Evolutionary conservation across 2,797 vertebrate species (phyloP).

Genomic region (Micrastur ruficollis): DNA sequence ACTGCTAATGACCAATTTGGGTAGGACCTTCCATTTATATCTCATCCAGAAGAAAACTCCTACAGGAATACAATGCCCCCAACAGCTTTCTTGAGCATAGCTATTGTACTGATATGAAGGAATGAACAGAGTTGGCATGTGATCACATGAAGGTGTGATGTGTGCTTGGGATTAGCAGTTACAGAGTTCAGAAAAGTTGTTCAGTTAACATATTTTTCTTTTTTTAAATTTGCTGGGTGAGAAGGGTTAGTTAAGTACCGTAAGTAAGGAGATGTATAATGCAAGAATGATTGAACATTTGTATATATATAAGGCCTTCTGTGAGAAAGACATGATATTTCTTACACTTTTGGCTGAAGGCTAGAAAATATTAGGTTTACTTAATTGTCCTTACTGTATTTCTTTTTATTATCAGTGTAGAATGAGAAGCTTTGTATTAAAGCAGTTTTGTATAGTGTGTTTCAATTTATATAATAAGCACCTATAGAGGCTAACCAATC

Average conservation of each 20-base stretch:
- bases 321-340: not conserved
- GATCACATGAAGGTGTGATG: not conserved
- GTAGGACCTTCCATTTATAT: slow-evolving; percentile 19
- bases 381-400: slow-evolving; percentile 4
- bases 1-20: slow-evolving; percentile 34
- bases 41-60: slow-evolving; percentile 2
- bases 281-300: not conserved
- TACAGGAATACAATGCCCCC: not conserved
- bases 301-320: not conserved
- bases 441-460: not conserved
- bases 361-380: not conserved
- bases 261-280: not conserved
- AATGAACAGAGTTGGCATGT: not conserved
- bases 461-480: not conserved
- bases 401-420: not conserved
- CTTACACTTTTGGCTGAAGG: not conserved
- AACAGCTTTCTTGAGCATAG: not conserved
- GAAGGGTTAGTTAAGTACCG: not conserved
- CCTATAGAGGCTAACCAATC: not conserved
- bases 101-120: not conserved
- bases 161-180: not conserved
- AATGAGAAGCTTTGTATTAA: not conserved
- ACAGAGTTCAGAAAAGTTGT: not conserved
- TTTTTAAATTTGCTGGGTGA: accelerated
- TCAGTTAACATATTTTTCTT: not conserved